Conservation (phyloP, 2,888 invertebrate genomes). For the Athalia circularis region DNA sequence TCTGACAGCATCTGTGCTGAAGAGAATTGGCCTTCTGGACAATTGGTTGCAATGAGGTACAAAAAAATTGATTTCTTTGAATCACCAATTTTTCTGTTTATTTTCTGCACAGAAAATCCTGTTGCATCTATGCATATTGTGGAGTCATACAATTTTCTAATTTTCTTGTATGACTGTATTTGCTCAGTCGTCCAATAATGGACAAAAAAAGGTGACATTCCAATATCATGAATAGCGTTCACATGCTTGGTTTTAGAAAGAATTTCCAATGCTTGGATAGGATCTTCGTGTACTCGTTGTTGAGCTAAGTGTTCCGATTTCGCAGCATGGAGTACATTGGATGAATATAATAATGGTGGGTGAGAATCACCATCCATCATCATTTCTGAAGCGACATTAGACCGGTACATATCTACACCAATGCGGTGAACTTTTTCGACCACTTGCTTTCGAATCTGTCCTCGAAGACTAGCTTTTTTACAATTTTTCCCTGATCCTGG, state of each 20-base stretch:
- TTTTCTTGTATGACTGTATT: conserved; percentile 7
- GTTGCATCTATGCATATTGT: conserved; percentile 19
- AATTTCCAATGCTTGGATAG: conserved; percentile 4
- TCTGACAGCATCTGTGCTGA: conserved; percentile 19
- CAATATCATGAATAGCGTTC: conserved; percentile 12
- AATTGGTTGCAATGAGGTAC: conserved; percentile 3
- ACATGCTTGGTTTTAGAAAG: conserved; percentile 8
- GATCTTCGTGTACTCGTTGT: conserved; percentile 11
- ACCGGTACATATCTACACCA: conserved; percentile 21
- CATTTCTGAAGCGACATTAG: conserved; percentile 7
- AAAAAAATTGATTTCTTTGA: conserved; percentile 15
- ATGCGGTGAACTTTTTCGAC: conserved; percentile 6
- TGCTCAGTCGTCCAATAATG: conserved; percentile 23
- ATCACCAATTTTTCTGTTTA: conserved; percentile 21
- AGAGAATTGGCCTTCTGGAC: conserved; percentile 25
- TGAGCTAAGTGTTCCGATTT: conserved; percentile 15
- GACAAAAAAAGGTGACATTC: not conserved
- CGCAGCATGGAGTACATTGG: conserved; percentile 16
- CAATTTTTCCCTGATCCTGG: conserved; percentile 15
- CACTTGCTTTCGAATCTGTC: conserved; percentile 5
- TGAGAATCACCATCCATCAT: conserved; percentile 30
- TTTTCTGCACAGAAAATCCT: conserved; percentile 18
- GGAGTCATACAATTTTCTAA: not conserved
- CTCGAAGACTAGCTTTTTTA: conserved; percentile 2
- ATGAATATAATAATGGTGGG: conserved; percentile 8